Conservation (phyloP, 1,140 invertebrate genomes). For the Drosophila repletoides region DNA sequence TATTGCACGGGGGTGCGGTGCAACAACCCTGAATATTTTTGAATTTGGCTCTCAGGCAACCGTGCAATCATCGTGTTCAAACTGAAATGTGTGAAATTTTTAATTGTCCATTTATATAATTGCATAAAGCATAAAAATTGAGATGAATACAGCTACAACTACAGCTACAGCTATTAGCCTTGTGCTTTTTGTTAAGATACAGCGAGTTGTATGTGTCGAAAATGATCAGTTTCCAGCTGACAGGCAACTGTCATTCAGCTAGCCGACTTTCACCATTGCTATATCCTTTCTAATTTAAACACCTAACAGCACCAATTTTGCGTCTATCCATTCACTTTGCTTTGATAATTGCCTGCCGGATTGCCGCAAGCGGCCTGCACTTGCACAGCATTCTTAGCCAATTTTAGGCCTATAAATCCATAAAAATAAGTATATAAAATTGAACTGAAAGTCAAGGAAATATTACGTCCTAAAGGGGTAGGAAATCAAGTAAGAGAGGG, state of each 20-base stretch:
- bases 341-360: slow-evolving; percentile 30
- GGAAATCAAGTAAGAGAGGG: too few relatives aligned
- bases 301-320: slow-evolving; percentile 24
- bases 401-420: too few relatives aligned
- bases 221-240: slow-evolving; percentile 7
- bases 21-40: slow-evolving; percentile 3
- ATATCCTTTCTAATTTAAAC: slow-evolving; percentile 50
- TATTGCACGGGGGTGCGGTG: too few relatives aligned
- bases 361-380: too few relatives aligned
- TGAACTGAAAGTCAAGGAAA: too few relatives aligned
- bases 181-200: neutral
- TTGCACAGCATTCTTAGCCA: too few relatives aligned
- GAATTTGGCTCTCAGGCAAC: too few relatives aligned
- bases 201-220: neutral
- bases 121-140: neutral
- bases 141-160: too few relatives aligned
- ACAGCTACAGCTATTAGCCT: too few relatives aligned
- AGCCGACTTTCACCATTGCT: slow-evolving; percentile 28
- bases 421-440: too few relatives aligned
- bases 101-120: slow-evolving; percentile 12
- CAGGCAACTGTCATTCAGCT: slow-evolving; percentile 23
- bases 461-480: too few relatives aligned
- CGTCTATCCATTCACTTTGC: slow-evolving; percentile 33
- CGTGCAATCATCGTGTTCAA: neutral
- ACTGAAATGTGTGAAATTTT: neutral